phyloP scores from a whole-genome alignment of 2,797 vertebrate genomes.

The Bothrops alternatus region DNA sequence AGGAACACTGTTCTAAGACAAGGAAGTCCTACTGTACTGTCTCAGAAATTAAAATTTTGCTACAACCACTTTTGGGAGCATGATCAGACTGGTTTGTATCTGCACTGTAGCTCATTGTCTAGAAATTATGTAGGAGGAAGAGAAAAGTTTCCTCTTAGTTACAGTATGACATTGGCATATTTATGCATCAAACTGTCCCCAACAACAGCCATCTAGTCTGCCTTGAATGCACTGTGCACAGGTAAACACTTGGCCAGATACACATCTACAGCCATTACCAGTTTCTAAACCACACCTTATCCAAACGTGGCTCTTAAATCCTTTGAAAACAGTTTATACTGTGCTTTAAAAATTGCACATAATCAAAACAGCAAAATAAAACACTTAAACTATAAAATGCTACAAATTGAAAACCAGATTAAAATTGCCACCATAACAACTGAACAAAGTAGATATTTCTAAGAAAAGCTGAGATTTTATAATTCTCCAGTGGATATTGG shows the following conservation, averaged over 20 bases:
- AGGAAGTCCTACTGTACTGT: neutral
- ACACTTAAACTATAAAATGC: neutral
- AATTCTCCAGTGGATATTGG: neutral
- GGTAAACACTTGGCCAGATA: neutral
- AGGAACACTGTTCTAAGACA: neutral
- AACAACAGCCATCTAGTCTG: neutral
- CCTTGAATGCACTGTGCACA: neutral
- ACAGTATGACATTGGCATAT: neutral
- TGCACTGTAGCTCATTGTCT: neutral
- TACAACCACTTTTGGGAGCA: neutral
- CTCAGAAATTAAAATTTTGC: neutral
- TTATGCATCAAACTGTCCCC: neutral
- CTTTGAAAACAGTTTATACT: neutral
- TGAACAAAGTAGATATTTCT: neutral
- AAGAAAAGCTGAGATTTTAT: neutral
- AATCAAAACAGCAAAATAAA: neutral
- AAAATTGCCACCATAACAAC: neutral
- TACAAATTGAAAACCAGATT: constrained; percentile 2
- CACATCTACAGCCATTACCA: neutral
- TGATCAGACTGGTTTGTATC: neutral
- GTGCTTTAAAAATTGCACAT: neutral
- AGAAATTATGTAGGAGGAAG: neutral
- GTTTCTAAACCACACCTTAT: constrained; percentile 4
- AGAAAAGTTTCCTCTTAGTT: neutral
- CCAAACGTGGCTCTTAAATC: neutral